These are phyloP conservation scores for Drosophila gaucha DNA, from an alignment of 2,888 invertebrate genomes.

Conservation along the genomic window DNA sequence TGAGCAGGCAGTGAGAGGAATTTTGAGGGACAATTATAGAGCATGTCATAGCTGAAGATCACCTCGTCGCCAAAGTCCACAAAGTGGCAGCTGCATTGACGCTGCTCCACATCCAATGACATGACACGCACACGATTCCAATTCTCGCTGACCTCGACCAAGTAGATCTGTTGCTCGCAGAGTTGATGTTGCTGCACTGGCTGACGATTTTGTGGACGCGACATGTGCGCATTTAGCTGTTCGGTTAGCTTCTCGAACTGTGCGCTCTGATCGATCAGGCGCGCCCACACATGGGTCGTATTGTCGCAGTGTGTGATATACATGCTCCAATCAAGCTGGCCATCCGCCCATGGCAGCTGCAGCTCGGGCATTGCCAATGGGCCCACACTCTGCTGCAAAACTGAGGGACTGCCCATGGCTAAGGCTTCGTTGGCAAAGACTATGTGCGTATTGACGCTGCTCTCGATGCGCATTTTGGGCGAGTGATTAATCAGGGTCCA, in stretches of 20 bases:
- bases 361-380: slow-evolving; percentile 40
- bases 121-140: slow-evolving; percentile 87
- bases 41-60: slow-evolving; percentile 85
- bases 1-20: slow-evolving; percentile 90
- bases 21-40: slow-evolving; percentile 86
- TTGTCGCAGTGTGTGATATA: slow-evolving; percentile 87
- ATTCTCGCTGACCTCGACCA: slow-evolving; percentile 85
- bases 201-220: slow-evolving; percentile 61
- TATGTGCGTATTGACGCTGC: slow-evolving; percentile 69
- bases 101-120: slow-evolving; percentile 85
- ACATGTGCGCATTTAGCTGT: slow-evolving; percentile 85
- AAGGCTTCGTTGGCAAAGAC: slow-evolving; percentile 74
- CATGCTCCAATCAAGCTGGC: slow-evolving; percentile 86
- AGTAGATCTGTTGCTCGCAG: slow-evolving; percentile 82
- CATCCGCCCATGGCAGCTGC: slow-evolving; percentile 74
- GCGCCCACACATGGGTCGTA: slow-evolving; percentile 88
- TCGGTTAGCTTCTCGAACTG: slow-evolving; percentile 85
- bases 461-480: slow-evolving; percentile 85
- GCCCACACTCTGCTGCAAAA: not conserved
- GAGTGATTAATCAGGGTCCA: slow-evolving; percentile 84
- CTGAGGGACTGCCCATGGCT: not conserved
- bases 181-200: slow-evolving; percentile 51
- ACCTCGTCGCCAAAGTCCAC: slow-evolving; percentile 92
- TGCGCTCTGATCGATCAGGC: slow-evolving; percentile 88
- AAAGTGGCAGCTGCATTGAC: slow-evolving; percentile 87